phyloP scores from a whole-genome alignment of 2,888 invertebrate species.

The Troglohyphantes excavatus region DNA sequence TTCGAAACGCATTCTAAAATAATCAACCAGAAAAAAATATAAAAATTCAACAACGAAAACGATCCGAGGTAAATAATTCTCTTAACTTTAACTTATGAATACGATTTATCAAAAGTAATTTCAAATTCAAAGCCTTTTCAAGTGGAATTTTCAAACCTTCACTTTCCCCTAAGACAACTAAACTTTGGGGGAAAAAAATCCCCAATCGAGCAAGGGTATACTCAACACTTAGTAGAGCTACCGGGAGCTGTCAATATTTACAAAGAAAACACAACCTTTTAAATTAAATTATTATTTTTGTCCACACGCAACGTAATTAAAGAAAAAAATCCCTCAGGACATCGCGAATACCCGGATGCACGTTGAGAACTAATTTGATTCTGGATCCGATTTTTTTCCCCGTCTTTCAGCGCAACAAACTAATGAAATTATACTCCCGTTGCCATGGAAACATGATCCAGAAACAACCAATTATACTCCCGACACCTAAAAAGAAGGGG shows the following conservation, averaged over 20 bases:
- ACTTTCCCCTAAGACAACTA: not conserved
- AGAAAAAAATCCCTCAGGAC: constrained; percentile 25
- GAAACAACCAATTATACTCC: constrained; percentile 64
- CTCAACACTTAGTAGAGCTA: not conserved
- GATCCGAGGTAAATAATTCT: not conserved
- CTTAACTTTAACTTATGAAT: not conserved
- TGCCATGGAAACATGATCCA: constrained; percentile 46
- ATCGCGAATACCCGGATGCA: constrained; percentile 12
- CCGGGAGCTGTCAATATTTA: constrained; percentile 60
- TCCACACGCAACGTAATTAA: constrained; percentile 58
- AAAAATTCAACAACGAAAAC: too few relatives aligned
- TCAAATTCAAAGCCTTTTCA: not conserved
- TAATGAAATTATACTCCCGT: constrained; percentile 71
- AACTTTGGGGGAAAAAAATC: too few relatives aligned
- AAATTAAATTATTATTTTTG: constrained; percentile 49
- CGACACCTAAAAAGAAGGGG: constrained; percentile 52
- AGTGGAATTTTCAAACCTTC: not conserved
- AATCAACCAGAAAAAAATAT: too few relatives aligned
- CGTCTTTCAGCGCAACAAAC: constrained; percentile 54
- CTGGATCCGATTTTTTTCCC: constrained; percentile 51
- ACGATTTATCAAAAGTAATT: not conserved
- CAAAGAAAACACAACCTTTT: constrained; percentile 67
- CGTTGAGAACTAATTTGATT: constrained; percentile 70
- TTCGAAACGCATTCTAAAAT: too few relatives aligned
- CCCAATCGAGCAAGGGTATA: not conserved